These are phyloP conservation scores for Sinocyclocheilus grahami DNA, from an alignment of 2,113 vertebrate species.

Conservation along the genomic window DNA sequence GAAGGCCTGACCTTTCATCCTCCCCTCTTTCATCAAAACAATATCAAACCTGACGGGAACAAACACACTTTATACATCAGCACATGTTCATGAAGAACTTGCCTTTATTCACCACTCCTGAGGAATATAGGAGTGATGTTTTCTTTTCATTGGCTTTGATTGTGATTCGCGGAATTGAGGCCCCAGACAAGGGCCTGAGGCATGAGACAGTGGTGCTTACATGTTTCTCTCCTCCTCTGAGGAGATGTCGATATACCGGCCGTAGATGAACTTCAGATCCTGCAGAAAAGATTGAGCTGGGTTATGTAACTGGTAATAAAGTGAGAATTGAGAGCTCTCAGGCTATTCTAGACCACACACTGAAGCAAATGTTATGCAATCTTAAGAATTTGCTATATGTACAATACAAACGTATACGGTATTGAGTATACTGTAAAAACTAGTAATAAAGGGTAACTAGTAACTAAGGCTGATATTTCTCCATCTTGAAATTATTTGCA, in stretches of 20 bases:
- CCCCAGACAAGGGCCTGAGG: conserved; percentile 17
- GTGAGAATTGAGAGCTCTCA: neutral
- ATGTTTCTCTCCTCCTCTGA: conserved; percentile 93
- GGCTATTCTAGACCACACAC: neutral
- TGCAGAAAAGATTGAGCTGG: conserved; percentile 64
- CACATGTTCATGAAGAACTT: conserved; percentile 21
- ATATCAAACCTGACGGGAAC: conserved; percentile 89
- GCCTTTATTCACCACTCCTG: neutral
- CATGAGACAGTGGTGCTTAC: conserved; percentile 73
- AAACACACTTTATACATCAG: neutral
- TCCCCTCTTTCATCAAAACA: conserved; percentile 95
- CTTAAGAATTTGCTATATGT: neutral
- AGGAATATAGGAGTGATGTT: neutral
- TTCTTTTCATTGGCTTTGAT: conserved; percentile 32
- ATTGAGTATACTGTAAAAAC: neutral
- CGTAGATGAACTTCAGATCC: conserved; percentile 98
- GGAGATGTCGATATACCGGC: conserved; percentile 87
- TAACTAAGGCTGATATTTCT: neutral
- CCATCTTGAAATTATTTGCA: neutral
- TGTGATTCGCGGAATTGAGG: neutral
- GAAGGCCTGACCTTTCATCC: conserved; percentile 99
- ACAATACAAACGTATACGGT: neutral
- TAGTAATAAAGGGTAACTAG: no score
- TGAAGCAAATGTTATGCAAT: neutral
- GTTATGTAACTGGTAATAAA: neutral